Conservation (phyloP, 2,797 vertebrate genomes). For the Mergus octosetaceus region DNA sequence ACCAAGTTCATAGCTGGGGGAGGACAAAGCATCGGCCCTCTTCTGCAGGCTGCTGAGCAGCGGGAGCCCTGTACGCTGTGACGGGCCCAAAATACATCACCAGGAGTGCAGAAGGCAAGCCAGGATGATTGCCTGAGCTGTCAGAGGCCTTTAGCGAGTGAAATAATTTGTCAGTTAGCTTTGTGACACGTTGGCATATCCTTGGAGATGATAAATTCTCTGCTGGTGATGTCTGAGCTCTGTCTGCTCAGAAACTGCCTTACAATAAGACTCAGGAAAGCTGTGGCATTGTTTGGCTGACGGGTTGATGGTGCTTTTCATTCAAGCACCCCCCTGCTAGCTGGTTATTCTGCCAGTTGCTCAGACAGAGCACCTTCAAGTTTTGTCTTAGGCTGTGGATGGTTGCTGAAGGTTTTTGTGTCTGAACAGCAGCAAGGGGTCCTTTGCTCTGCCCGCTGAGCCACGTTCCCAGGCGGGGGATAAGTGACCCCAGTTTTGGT, state of each 20-base stretch:
- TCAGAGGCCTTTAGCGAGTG: background rate
- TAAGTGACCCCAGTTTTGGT: background rate
- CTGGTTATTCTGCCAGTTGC: background rate
- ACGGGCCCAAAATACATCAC: background rate
- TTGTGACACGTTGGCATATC: background rate
- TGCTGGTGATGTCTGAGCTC: background rate
- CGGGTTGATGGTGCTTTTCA: background rate
- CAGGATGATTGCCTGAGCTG: background rate
- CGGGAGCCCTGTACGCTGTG: background rate
- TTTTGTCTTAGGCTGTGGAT: background rate
- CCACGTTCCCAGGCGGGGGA: background rate
- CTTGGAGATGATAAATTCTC: background rate
- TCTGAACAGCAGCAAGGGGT: background rate
- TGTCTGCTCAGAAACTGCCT: background rate
- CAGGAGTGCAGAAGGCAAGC: background rate
- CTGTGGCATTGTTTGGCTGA: background rate
- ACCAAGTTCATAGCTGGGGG: background rate
- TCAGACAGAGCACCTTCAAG: background rate
- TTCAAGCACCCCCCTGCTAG: background rate
- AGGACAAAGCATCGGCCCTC: background rate
- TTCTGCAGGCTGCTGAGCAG: background rate
- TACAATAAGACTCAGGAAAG: background rate
- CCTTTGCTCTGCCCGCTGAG: background rate
- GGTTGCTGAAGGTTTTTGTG: background rate
- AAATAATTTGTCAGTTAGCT: accelerated